These are phyloP conservation scores for Tolmerus cingulatus DNA, from an alignment of 2,888 invertebrate species.

Conservation along the genomic window DNA sequence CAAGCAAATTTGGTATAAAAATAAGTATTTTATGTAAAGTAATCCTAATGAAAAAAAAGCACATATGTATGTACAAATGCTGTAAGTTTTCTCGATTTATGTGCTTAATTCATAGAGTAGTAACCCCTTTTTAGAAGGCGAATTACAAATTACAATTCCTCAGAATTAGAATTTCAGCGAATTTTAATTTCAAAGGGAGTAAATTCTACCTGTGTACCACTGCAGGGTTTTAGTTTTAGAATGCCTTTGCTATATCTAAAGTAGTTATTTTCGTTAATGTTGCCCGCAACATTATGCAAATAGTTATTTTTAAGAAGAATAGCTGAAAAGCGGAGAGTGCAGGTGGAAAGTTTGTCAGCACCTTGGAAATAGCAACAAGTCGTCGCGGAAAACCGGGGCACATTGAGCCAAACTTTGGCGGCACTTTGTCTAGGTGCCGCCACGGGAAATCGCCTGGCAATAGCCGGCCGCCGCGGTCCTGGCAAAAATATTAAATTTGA, in stretches of 20 bases:
- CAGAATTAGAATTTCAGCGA: too few relatives aligned
- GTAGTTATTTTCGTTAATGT: neutral
- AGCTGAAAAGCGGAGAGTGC: neutral
- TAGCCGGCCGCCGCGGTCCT: neutral
- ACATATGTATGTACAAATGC: too few relatives aligned
- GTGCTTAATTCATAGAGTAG: too few relatives aligned
- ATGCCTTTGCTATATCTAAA: neutral
- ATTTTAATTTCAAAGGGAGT: too few relatives aligned
- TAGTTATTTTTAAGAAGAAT: neutral
- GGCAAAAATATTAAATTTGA: conserved; percentile 9
- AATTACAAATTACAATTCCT: too few relatives aligned
- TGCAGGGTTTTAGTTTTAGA: too few relatives aligned
- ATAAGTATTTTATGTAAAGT: too few relatives aligned
- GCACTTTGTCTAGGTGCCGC: conserved; percentile 1
- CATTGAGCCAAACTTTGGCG: neutral
- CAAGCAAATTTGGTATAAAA: too few relatives aligned
- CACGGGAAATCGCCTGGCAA: neutral
- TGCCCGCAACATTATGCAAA: neutral
- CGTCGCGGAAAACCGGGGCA: neutral
- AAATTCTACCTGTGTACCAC: too few relatives aligned
- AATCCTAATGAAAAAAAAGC: too few relatives aligned
- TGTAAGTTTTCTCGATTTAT: too few relatives aligned
- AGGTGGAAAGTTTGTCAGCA: neutral
- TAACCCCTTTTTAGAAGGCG: too few relatives aligned
- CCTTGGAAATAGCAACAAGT: neutral